These are phyloP conservation scores for Brienomyrus brachyistius DNA, from an alignment of 2,113 vertebrate genomes.

Conservation along the genomic window DNA sequence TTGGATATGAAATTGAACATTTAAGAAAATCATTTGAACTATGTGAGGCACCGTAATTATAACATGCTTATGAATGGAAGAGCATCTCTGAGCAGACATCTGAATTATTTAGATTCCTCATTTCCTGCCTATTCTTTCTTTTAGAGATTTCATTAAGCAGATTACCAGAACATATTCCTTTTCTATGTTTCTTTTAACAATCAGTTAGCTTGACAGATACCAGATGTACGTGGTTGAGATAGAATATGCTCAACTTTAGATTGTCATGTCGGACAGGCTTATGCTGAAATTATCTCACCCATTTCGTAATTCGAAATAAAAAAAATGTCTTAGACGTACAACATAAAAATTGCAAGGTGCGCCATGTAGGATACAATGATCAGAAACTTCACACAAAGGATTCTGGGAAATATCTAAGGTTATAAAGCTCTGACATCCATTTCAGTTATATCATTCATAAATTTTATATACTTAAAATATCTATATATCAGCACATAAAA, in stretches of 20 bases:
- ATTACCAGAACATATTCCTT: background rate
- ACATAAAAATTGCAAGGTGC: background rate
- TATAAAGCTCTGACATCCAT: background rate
- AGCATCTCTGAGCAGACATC: background rate
- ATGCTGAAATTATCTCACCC: background rate
- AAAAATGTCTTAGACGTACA: background rate
- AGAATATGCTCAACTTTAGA: background rate
- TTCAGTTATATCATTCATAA: background rate
- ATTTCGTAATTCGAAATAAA: background rate
- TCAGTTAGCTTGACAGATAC: background rate
- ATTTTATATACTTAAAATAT: background rate
- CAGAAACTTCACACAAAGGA: background rate
- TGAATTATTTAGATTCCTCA: background rate
- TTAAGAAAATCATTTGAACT: background rate
- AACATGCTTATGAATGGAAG: background rate
- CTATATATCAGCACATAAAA: background rate
- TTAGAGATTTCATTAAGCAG: background rate
- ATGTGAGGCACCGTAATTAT: background rate
- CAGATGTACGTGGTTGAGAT: background rate
- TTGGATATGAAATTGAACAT: background rate
- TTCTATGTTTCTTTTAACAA: background rate
- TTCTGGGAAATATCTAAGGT: background rate
- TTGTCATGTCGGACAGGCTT: background rate
- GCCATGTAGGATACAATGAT: background rate
- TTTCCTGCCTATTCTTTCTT: background rate